Evolutionary conservation across 1,140 invertebrate genomes (phyloP).

Genomic region (Heliconius nattereri): DNA sequence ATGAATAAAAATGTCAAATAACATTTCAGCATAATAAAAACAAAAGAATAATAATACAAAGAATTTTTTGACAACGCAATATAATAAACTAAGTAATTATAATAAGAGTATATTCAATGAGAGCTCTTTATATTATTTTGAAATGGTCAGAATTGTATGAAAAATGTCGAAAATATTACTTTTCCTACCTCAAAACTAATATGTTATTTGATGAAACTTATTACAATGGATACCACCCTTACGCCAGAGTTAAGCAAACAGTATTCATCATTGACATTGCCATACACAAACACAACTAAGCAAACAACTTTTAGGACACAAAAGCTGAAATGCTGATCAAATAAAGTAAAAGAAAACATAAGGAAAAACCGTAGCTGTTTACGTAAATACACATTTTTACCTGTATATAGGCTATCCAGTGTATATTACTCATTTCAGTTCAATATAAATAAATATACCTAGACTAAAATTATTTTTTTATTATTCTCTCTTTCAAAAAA

Average conservation of each 20-base stretch:
- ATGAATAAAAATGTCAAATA: constrained; percentile 9
- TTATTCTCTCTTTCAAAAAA: no score
- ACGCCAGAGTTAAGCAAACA: neutral
- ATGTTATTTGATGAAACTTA: neutral
- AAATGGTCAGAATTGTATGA: neutral
- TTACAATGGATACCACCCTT: neutral
- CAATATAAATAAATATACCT: no score
- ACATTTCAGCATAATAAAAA: constrained; percentile 5
- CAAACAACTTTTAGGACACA: neutral
- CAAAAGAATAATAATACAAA: constrained; percentile 15
- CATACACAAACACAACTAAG: constrained; percentile 1
- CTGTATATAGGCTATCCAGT: neutral
- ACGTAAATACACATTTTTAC: neutral
- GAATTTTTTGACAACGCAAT: constrained; percentile 6
- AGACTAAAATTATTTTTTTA: no score
- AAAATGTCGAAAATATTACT: constrained; percentile 5
- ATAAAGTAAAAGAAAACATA: neutral
- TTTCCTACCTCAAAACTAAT: neutral
- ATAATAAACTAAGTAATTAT: constrained; percentile 11
- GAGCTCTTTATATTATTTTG: constrained; percentile 9
- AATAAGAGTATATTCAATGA: constrained; percentile 2
- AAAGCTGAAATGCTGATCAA: constrained; percentile 2
- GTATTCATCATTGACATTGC: neutral
- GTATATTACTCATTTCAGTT: no score
- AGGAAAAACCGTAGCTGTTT: neutral